These are phyloP conservation scores for Palloptera scutellata DNA, from an alignment of 2,888 invertebrate genomes.

Conservation along the genomic window DNA sequence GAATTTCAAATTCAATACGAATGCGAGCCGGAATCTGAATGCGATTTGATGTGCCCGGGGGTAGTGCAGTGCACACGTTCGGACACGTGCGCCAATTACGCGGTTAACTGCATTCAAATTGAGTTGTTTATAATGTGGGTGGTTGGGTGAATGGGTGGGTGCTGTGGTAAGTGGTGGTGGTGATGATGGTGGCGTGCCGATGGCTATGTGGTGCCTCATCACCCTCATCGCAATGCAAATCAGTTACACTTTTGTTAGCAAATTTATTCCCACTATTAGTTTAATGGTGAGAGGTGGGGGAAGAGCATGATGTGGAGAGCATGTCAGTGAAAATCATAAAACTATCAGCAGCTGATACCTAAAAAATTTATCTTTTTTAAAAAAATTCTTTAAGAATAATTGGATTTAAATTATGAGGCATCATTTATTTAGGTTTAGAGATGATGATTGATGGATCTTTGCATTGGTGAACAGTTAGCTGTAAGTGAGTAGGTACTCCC, in stretches of 20 bases:
- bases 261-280: constrained; percentile 8
- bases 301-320: background rate
- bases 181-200: constrained; percentile 13
- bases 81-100: constrained; percentile 63
- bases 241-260: constrained; percentile 21
- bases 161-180: background rate
- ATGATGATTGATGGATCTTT: background rate
- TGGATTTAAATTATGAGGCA: background rate
- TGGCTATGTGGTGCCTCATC: constrained; percentile 2
- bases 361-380: background rate
- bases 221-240: constrained; percentile 26
- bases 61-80: constrained; percentile 33
- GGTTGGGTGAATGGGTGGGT: background rate
- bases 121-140: constrained; percentile 54
- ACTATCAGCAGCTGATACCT: constrained; percentile 3
- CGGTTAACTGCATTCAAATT: constrained; percentile 64
- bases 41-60: constrained; percentile 30
- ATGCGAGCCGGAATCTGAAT: constrained; percentile 21
- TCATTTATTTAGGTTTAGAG: background rate
- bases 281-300: background rate
- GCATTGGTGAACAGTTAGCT: too few relatives aligned
- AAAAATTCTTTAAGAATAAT: too few relatives aligned
- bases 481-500: too few relatives aligned
- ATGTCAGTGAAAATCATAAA: constrained; percentile 4
- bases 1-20: constrained; percentile 39